Evolutionary conservation across 2,797 vertebrate genomes (phyloP), one percentile per base, ranked within the genome.

Genomic region (Ataeniobius toweri): DNA sequence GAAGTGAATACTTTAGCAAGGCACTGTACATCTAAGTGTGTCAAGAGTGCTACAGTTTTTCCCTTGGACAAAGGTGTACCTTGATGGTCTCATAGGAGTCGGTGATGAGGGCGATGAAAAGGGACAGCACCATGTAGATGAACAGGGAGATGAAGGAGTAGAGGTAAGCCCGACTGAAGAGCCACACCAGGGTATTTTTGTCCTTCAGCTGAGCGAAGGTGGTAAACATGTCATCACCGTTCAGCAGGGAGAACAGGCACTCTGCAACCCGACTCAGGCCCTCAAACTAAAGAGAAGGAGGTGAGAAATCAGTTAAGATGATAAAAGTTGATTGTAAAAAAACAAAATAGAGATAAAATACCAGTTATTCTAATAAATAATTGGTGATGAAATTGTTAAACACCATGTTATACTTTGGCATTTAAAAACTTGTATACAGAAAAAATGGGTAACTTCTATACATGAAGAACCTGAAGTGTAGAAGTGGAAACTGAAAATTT

Each of bases 61-160:
- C 3, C 5, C 74, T 73, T 1, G 55, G 8, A 41, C 3, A 2
- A 53, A 3, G 0, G 22, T 20, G 75, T 95, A 99, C 98, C 97
- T 99, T 99, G 89, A 99, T 97, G 74, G 97, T 99, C 83, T 99
- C 97, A 0, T 99, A 99, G 71, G 98, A 95, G 20, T 99, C 98
- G 0, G 97, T 99, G 92, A 99, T 99, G 80, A 99, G 96, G 8
- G 98, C 98, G 59, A 99, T 99, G 88, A 99, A 99, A 78, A 99
- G 97, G 55, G 97, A 99, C 86, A 99, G 96, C 88, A 99, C 96
- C 98, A 99, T 98, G 89, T 99, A 99, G 89, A 98, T 98, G 81
- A 99, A 99, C 31, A 99, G 94, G 12, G 97, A 97, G 87, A 99
- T 99, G 93, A 99, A 99, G 88, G 97, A 97, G 91, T 98, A 99